Evolutionary conservation across 2,888 invertebrate genomes (phyloP).

Genomic region (Homarus gammarus): DNA sequence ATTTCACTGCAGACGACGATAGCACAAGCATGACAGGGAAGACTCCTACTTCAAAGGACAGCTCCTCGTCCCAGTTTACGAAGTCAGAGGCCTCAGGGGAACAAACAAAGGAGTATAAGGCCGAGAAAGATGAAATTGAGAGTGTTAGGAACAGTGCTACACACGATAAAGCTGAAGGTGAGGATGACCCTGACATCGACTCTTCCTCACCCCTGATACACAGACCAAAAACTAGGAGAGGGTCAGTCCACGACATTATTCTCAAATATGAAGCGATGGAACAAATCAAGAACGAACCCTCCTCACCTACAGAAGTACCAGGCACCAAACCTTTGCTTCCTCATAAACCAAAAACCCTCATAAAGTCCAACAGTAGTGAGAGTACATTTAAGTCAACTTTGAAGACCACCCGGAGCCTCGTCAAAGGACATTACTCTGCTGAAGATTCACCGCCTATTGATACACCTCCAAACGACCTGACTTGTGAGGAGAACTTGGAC

Average conservation of each 20-base stretch:
- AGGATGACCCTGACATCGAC: neutral
- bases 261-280: constrained; percentile 31
- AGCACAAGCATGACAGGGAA: neutral
- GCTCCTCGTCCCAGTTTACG: neutral
- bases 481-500: neutral
- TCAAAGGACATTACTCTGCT: constrained; percentile 13
- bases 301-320: neutral
- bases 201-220: neutral
- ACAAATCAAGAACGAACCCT: neutral
- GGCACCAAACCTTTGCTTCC: neutral
- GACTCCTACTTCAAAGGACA: neutral
- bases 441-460: neutral
- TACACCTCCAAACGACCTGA: neutral
- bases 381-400: neutral
- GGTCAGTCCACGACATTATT: constrained; percentile 37
- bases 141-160: neutral
- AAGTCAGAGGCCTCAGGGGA: neutral
- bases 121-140: neutral
- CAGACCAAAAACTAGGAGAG: neutral
- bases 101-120: neutral
- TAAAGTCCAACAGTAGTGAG: constrained; percentile 1
- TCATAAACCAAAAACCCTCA: neutral
- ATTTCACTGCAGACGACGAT: neutral
- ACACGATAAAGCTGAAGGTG: neutral
- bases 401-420: neutral